phyloP scores from a whole-genome alignment of 2,888 invertebrate genomes.

The Quadroppia sp. region DNA sequence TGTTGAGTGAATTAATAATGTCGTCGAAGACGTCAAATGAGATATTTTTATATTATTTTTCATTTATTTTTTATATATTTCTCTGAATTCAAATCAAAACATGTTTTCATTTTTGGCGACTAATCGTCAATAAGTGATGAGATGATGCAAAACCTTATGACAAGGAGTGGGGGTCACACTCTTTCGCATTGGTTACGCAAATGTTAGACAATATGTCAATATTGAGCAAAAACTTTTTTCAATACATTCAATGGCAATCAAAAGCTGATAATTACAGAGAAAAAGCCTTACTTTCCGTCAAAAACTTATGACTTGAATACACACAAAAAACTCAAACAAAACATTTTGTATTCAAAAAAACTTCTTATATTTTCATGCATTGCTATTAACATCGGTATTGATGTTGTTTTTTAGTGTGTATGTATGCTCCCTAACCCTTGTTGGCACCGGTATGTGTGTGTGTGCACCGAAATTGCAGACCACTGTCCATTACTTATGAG shows the following conservation, averaged over 20 bases:
- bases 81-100: constrained; percentile 3
- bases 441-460: not conserved
- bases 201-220: not conserved
- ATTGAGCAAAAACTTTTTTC: not conserved
- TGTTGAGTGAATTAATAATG: constrained; percentile 1
- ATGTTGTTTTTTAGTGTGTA: not conserved
- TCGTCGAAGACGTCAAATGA: not conserved
- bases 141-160: not conserved
- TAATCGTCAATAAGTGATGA: not conserved
- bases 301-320: constrained; percentile 11
- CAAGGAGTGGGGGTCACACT: not conserved
- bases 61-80: not conserved
- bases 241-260: not conserved
- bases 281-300: not conserved
- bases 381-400: not conserved
- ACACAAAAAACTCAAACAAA: not conserved
- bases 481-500: not conserved
- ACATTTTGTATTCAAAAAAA: not conserved
- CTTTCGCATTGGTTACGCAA: not conserved
- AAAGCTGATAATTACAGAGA: not conserved
- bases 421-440: not conserved
- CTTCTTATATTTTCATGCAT: not conserved
- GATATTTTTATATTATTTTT: too few relatives aligned
- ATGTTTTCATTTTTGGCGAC: not conserved
- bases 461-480: not conserved